phyloP scores from a whole-genome alignment of 2,113 vertebrate genomes.

The Corythoichthys haematopterus region DNA sequence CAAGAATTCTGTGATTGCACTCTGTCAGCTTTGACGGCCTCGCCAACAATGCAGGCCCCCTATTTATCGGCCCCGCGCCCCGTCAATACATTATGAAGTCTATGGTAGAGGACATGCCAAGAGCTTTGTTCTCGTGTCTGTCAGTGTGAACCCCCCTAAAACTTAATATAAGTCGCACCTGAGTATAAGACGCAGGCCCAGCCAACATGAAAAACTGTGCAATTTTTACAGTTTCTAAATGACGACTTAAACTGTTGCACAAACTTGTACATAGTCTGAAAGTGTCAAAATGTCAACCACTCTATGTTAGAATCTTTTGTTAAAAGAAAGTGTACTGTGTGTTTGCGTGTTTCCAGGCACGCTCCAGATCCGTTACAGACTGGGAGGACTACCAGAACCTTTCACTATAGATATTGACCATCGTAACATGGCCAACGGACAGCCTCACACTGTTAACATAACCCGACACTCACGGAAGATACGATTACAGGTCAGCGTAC shows the following conservation, averaged over 20 bases:
- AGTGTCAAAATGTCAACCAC: not conserved
- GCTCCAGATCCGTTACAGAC: slow-evolving; percentile 87
- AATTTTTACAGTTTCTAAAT: too few relatives aligned
- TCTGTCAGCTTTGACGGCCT: too few relatives aligned
- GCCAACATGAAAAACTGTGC: too few relatives aligned
- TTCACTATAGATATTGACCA: slow-evolving; percentile 83
- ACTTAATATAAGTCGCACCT: too few relatives aligned
- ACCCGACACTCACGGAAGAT: slow-evolving; percentile 75
- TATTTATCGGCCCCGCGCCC: too few relatives aligned
- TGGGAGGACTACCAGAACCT: slow-evolving; percentile 83
- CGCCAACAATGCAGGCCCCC: too few relatives aligned
- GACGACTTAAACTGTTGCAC: not conserved
- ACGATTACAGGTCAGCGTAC: slow-evolving; percentile 61
- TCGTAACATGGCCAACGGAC: slow-evolving; percentile 90
- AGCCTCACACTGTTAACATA: slow-evolving; percentile 89
- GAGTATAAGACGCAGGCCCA: too few relatives aligned
- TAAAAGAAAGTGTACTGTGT: not conserved
- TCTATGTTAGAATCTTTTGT: not conserved
- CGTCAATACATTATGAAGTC: too few relatives aligned
- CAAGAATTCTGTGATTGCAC: too few relatives aligned
- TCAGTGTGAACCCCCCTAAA: too few relatives aligned
- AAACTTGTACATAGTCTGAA: not conserved
- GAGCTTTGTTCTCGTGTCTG: too few relatives aligned
- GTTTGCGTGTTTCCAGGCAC: slow-evolving; percentile 69
- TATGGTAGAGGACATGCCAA: too few relatives aligned